A percentile compares a stretch with the other conserved stretches of the same genome.
These are phyloP conservation scores for Brachionus paranguensis DNA, from an alignment of 1,140 invertebrate genomes.

Conservation along the genomic window DNA sequence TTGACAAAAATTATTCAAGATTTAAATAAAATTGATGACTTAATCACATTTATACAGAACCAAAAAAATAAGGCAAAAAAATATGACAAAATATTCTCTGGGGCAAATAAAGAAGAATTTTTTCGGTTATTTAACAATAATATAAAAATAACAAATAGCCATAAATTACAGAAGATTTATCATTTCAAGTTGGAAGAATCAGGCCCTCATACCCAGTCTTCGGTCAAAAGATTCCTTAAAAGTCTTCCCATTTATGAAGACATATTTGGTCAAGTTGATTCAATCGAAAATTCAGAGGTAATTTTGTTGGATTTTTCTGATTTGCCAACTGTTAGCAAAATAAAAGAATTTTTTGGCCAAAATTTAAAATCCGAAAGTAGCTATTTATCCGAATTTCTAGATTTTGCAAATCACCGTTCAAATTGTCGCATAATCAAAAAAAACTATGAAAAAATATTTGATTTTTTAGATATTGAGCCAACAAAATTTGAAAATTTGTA, in stretches of 20 bases:
- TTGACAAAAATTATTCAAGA: neutral
- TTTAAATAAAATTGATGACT: neutral
- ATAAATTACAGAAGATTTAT: neutral
- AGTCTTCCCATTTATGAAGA: neutral
- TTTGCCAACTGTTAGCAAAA: neutral
- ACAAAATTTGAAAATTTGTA: neutral
- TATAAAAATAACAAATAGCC: neutral
- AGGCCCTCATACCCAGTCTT: neutral
- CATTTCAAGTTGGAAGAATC: neutral
- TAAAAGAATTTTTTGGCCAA: neutral
- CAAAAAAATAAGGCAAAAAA: neutral
- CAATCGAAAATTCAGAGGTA: neutral
- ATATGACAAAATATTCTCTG: neutral
- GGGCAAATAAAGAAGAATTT: neutral
- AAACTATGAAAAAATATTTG: neutral
- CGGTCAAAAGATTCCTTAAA: neutral
- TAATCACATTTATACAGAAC: neutral
- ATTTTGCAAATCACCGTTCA: neutral
- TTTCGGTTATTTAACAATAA: neutral
- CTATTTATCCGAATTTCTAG: neutral
- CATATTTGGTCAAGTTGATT: neutral
- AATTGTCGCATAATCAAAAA: neutral
- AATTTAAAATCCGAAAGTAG: neutral
- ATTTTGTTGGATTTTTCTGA: neutral
- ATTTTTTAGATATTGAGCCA: neutral